phyloP scores from a whole-genome alignment of 2,888 invertebrate genomes.

The Mythimna pallens region DNA sequence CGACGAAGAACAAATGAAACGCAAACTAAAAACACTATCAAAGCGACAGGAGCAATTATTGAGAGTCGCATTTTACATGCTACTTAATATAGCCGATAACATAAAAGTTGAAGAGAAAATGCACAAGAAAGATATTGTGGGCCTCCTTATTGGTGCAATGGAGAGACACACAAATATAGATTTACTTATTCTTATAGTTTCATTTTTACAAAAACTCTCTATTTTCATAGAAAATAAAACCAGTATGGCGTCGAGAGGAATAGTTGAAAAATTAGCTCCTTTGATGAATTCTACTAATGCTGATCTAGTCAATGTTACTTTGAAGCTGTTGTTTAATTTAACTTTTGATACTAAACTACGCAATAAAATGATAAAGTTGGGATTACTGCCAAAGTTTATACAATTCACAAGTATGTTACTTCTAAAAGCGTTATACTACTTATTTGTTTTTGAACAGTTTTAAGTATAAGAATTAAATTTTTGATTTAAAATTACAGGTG shows the following conservation, averaged over 20 bases:
- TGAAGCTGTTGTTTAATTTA: slow-evolving; percentile 97
- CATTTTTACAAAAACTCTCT: slow-evolving; percentile 98
- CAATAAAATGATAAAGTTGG: slow-evolving; percentile 97
- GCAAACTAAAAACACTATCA: slow-evolving; percentile 95
- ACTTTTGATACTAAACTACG: slow-evolving; percentile 97
- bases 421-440: slow-evolving; percentile 63
- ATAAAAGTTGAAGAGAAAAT: slow-evolving; percentile 99
- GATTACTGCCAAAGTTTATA: slow-evolving; percentile 97
- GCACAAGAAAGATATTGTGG: slow-evolving; percentile 97
- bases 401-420: slow-evolving; percentile 94
- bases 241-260: slow-evolving; percentile 95
- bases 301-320: slow-evolving; percentile 95
- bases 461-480: neutral
- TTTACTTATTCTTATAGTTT: slow-evolving; percentile 96
- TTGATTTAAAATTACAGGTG: slow-evolving; percentile 86
- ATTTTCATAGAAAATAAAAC: slow-evolving; percentile 98
- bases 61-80: slow-evolving; percentile 97
- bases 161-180: slow-evolving; percentile 97
- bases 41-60: slow-evolving; percentile 98
- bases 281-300: slow-evolving; percentile 93
- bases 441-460: neutral
- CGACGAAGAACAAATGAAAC: slow-evolving; percentile 94
- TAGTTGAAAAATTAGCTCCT: slow-evolving; percentile 96
- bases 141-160: slow-evolving; percentile 96
- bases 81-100: slow-evolving; percentile 98